Evolutionary conservation across 2,113 vertebrate genomes (phyloP), one percentile per base, ranked within the genome.

Genomic region (Eira barbara): DNA sequence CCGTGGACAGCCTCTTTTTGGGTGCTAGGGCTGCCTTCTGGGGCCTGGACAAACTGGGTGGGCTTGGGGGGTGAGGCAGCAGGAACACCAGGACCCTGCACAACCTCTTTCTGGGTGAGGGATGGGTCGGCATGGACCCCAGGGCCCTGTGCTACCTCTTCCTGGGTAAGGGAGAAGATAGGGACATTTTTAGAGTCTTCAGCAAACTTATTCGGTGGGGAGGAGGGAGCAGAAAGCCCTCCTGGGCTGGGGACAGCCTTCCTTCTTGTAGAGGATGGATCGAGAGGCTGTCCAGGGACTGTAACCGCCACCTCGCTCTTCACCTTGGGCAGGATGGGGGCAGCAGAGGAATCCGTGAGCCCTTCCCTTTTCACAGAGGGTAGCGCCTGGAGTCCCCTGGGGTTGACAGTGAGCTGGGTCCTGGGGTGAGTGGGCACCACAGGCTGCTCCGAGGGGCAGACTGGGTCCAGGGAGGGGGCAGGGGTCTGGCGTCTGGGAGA

Each of bases 401-500:
- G 49, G 14, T 93, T 15, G 7, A 90, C 21, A 49, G 47, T n/a
- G 9, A 91, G 59, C 90, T 96, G 96, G 59, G 17, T 7, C 67
- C 45, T 39, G 49, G 93, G 36, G 23, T 74, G 63, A 71, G 17
- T 14, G 36, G 89, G 21, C 17, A n/a, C 42, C 29, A 47, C 61
- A 11, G 65, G 89, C 42, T 84, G 83, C 45, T 94, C 87, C 27
- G 80, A 27, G 42, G 23, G 6, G 2, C 67, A 91, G 34, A 18
- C 73, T 27, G 27, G 89, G 65, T 4, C 67, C 2, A 27, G 39
- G 39, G 96, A 80, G 4, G 71, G 47, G 36, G 14, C 4, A 4
- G 3, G 87, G 29, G 27, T 74, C 59, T 98, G 92, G 45, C 65
- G 81, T 90, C 91, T 31, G 47, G 96, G 92, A 47, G 94, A 81